Evolutionary conservation across 2,888 invertebrate species (phyloP), one percentile per base, ranked within the genome.

Genomic region (Mythimna vitellina): DNA sequence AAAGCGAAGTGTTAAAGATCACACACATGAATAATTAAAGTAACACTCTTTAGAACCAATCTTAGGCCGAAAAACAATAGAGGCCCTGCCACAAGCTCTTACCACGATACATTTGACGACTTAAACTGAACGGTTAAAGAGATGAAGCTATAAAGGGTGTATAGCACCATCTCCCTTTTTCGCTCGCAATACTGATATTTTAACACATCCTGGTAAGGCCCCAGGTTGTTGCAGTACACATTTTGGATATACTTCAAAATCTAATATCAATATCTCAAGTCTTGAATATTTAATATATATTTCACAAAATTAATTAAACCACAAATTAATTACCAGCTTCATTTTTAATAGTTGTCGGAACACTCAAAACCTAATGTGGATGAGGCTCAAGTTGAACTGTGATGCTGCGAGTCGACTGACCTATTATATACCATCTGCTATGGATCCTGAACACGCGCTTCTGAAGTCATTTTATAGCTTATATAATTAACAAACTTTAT

Each of bases 361-460:
- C 73, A 76, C 84, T 77, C 60, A 42, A 75, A 69, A 69, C 76
- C 60, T 62, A 67, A 73, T 86, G 67, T 70, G 89, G 87, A 87
- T 88, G 89, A 91, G 83, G 87, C 87, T 87, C 74, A 81, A 85
- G 72, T 73, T 70, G 81, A 78, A 92, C 91, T 92, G 91, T 90
- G 91, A 87, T 88, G 89, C 84, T 90, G 84, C 42, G 80, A 81
- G 77, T 88, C 73, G 66, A 85, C 82, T 92, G 91, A 92, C 92
- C 93, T 89, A 92, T 92, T 96, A 94, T 96, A 96, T 96, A 95
- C 92, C 84, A 81, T 70, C 85, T 88, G 90, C 89, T 90, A 89
- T 87, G 91, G 90, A 92, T 94, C 94, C 93, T 89, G 89, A 85
- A 83, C 83, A 89, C 91, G 91, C 90, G 90, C 89, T 88, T 83